Evolutionary conservation across 1,140 invertebrate species (phyloP), one percentile per base, ranked within the genome.

Genomic region (Tetramorium parvispinum): DNA sequence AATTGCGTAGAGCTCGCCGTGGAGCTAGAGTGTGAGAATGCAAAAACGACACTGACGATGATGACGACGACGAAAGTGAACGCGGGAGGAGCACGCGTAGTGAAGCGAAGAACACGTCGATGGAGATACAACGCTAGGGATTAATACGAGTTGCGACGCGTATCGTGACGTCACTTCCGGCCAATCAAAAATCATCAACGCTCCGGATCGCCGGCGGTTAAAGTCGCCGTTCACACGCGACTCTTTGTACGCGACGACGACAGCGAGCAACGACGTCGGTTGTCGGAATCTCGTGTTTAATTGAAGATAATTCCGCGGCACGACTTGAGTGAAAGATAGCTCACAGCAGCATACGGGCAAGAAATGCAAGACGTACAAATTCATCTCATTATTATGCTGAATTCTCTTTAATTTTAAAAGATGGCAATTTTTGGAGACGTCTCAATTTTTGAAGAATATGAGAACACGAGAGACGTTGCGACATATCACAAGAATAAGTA

Each of bases 121-220:
- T 76, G 79, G 73, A 86, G 85, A 87, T 59, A 68, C 66, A 86
- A 49, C 53, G 32, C 16, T 8, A 53, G 49, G 89, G 76, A 88
- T 88, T 89, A 87, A 86, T 85, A 13, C 79, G 91, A 91, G 89
- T 87, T 92, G 89, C 91, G 92, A 92, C 93, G 93, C 53, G 68
- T 13, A 13, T 87, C 91, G 83, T 94, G 93, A 95, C 93, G 94
- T 94, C 94, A 94, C 94, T 94, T 95, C 94, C 94, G 94, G 93
- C 91, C 94, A 95, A 95, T 95, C 94, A 95, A 94, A 94, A 94
- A 94, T 93, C 93, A 94, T 95, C 94, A 94, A 91, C 93, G 93
- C 91, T 78, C 82, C 77, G 76, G 63, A 86, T 87, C 86, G 78
- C 51, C 70, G 77, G 77, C 24, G 88, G 13, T 88, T 88, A 51